These are phyloP conservation scores for Pipistrellus kuhlii DNA, from an alignment of 2,797 vertebrate genomes.

Conservation along the genomic window DNA sequence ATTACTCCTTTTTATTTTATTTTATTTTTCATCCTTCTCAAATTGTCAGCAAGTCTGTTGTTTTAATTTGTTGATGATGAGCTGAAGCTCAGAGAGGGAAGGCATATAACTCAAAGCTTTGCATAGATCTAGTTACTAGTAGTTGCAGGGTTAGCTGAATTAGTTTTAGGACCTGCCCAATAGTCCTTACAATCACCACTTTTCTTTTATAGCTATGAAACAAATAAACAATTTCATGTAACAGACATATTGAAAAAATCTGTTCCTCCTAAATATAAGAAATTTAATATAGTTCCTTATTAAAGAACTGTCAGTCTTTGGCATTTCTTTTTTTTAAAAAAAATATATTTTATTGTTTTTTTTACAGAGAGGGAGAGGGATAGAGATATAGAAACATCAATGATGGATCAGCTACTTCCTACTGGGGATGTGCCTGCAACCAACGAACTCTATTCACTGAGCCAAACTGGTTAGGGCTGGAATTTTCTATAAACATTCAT, in stretches of 20 bases:
- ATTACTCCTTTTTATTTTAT: not conserved
- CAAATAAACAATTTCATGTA: not conserved
- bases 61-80: constrained; percentile 53
- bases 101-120: not conserved
- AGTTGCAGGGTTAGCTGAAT: not conserved
- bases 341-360: too few relatives aligned
- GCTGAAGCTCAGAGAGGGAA: not conserved
- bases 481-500: not conserved
- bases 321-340: not conserved
- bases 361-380: too few relatives aligned
- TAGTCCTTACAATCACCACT: not conserved
- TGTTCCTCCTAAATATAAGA: not conserved
- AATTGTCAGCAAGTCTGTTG: not conserved
- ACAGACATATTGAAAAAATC: constrained; percentile 29
- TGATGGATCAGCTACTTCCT: too few relatives aligned
- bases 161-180: not conserved
- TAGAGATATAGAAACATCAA: too few relatives aligned
- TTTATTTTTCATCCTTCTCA: not conserved
- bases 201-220: constrained; percentile 31
- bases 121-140: not conserved
- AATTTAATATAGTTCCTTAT: not conserved
- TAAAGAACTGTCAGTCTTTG: not conserved
- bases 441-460: too few relatives aligned
- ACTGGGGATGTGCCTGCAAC: too few relatives aligned
- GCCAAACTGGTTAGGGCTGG: too few relatives aligned